Conservation (phyloP, 2,888 invertebrate genomes). For the Barypeithes pellucidus region DNA sequence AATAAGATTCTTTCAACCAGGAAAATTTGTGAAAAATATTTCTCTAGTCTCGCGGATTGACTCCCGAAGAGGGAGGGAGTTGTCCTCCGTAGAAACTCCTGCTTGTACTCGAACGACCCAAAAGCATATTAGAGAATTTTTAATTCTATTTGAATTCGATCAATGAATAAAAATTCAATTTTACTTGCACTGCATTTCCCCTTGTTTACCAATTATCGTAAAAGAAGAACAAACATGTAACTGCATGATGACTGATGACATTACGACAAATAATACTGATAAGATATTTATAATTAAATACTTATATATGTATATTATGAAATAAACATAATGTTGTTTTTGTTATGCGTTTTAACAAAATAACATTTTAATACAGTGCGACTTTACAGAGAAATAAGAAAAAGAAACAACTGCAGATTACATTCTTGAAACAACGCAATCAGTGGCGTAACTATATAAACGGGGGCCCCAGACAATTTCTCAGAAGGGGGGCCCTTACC, state of each 20-base stretch:
- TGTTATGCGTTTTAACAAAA: constrained; percentile 48
- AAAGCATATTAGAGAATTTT: no score
- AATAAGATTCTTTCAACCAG: no score
- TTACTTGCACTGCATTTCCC: background rate
- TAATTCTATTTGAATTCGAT: no score
- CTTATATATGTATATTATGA: constrained; percentile 31
- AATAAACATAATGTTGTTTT: constrained; percentile 46
- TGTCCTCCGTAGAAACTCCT: no score
- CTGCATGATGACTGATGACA: constrained; percentile 37
- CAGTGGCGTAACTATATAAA: no score
- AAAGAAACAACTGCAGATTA: constrained; percentile 46
- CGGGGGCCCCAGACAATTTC: no score
- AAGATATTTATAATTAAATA: constrained; percentile 43
- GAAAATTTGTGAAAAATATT: no score
- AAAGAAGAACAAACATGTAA: constrained; percentile 33
- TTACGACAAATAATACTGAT: constrained; percentile 41
- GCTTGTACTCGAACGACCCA: no score
- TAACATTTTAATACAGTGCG: constrained; percentile 46
- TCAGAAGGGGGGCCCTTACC: no score
- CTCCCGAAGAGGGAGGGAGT: background rate
- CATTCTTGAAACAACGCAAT: constrained; percentile 39
- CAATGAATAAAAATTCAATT: no score
- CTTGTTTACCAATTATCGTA: constrained; percentile 3
- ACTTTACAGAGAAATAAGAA: constrained; percentile 39
- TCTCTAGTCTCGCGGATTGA: background rate